Conservation (phyloP, 2,113 vertebrate species). For the Notarius quadriscutis region DNA sequence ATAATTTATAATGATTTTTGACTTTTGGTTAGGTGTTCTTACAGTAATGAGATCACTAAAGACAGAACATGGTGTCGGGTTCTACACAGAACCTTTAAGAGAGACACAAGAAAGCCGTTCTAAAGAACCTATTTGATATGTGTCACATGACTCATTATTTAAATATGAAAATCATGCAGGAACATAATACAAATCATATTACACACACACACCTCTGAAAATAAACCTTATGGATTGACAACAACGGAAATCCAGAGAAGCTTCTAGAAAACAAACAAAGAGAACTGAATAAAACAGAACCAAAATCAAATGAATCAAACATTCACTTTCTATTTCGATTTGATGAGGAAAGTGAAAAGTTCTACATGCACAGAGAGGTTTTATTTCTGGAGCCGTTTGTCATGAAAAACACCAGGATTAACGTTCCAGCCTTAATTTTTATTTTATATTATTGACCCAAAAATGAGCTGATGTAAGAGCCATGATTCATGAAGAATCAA, state of each 20-base stretch:
- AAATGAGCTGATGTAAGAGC: not conserved
- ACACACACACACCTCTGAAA: not conserved
- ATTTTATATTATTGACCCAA: not conserved
- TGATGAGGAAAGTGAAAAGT: not conserved
- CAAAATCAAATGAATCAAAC: not conserved
- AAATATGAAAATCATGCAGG: too few relatives aligned
- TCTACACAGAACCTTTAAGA: not conserved
- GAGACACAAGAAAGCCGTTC: too few relatives aligned
- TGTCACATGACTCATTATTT: too few relatives aligned
- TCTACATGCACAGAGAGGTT: not conserved
- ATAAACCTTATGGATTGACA: not conserved
- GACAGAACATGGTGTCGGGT: too few relatives aligned
- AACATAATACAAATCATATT: not conserved
- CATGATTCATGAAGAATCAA: not conserved
- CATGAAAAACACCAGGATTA: not conserved
- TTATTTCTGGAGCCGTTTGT: not conserved
- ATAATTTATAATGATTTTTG: too few relatives aligned
- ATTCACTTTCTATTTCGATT: not conserved
- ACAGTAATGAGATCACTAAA: too few relatives aligned
- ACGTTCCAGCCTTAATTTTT: not conserved
- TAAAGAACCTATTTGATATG: too few relatives aligned
- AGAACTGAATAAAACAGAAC: not conserved
- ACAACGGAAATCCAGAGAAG: not conserved
- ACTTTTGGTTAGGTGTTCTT: too few relatives aligned
- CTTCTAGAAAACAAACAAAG: not conserved